A percentile compares a stretch with the other conserved stretches of the same genome.
Evolutionary conservation across 2,888 invertebrate species (phyloP).

Genomic region (Minunthozetes semirufus): DNA sequence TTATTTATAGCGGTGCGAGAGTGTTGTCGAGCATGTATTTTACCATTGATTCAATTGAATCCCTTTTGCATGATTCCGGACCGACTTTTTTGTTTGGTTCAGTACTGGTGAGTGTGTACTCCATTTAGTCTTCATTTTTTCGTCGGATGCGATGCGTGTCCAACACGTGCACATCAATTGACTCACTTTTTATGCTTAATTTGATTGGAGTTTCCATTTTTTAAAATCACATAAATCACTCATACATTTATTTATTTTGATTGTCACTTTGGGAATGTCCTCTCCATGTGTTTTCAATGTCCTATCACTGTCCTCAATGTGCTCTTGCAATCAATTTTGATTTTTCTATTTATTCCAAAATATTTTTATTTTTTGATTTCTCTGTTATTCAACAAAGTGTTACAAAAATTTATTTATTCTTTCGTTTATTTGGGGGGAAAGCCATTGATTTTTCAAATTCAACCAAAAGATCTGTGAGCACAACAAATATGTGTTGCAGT

Average conservation of each 20-base stretch:
- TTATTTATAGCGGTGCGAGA: background rate
- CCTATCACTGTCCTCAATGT: background rate
- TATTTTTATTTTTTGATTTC: background rate
- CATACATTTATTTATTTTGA: background rate
- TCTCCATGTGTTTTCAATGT: too few relatives aligned
- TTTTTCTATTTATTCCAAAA: background rate
- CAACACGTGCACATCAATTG: constrained; percentile 21
- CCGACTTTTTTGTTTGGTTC: background rate
- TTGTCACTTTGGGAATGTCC: background rate
- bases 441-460: too few relatives aligned
- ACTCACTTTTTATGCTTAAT: constrained; percentile 12
- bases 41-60: background rate
- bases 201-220: background rate
- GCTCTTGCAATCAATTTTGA: background rate
- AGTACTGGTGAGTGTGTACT: background rate
- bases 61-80: background rate
- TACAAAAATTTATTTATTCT: too few relatives aligned
- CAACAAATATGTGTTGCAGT: constrained; percentile 6
- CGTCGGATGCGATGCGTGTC: constrained; percentile 20
- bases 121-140: background rate
- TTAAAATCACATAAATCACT: constrained; percentile 14
- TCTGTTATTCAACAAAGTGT: too few relatives aligned
- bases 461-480: too few relatives aligned
- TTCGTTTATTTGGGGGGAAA: too few relatives aligned
- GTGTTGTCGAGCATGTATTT: background rate